Evolutionary conservation across 2,113 vertebrate species (phyloP), one percentile per base, ranked within the genome.

Genomic region (Caretta caretta): DNA sequence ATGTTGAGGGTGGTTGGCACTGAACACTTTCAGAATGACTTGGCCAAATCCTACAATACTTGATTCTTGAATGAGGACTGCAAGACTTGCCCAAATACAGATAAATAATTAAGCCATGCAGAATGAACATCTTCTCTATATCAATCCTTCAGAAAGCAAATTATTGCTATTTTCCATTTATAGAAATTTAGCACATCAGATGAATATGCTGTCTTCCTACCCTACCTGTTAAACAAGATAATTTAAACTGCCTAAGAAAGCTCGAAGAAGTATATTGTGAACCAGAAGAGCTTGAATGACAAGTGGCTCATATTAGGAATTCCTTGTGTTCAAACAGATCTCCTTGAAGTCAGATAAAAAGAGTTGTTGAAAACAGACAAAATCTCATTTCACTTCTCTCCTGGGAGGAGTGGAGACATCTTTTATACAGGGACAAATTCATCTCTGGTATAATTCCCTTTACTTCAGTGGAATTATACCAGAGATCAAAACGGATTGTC

Each of bases 281-380:
- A 14, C 92, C 89, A 91, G 95, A 90, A 90, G 83, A 89, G 93
- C 95, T 0, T 83, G 97, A 97, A 93, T 94, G 94, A 95, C 97
- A 95, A 94, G 94, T 88, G 92, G 78, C 94, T 97, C 38, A 7
- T 90, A 95, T 97, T 93, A 97, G 95, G 96, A 94, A 97, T 97
- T 97, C 96, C 93, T 95, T 97, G 90, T 97, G 96, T 96, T 97
- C 95, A 95, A 92, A 93, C 96, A 95, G 65, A 72, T 92, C 20
- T 86, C 94, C 97, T 95, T 96, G 89, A 96, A 96, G 94, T 93
- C 85, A 97, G 95, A 97, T 95, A 96, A 93, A 96, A 96, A 49
- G 94, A 17, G 87, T 4, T 94, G 96, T 95, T 96, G 96, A 65
- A 95, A 96, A 97, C 92, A 96, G 97, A 88, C 90, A 94, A 96